Evolutionary conservation across 2,797 vertebrate genomes (phyloP).

Genomic region (Microctenopoma lineatum): DNA sequence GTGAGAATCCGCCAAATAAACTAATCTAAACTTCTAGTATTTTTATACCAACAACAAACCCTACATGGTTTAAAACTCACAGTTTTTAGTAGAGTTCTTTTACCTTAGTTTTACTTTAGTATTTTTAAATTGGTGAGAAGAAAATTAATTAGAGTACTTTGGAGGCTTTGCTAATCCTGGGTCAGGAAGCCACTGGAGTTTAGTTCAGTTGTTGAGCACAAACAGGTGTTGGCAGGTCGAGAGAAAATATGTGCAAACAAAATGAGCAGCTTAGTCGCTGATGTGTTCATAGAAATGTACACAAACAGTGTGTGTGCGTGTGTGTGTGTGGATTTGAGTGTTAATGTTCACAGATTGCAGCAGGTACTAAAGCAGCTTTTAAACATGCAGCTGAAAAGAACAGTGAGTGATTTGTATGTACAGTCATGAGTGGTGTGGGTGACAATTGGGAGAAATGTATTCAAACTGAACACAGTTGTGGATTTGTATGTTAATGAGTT

Average conservation of each 20-base stretch:
- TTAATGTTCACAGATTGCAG: slow-evolving; percentile 12
- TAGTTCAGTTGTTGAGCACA: slow-evolving; percentile 6
- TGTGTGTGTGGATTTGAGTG: slow-evolving; percentile 11
- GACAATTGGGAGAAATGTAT: slow-evolving; percentile 11
- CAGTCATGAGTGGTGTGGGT: slow-evolving; percentile 17
- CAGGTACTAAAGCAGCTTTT: slow-evolving; percentile 4
- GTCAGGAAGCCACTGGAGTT: slow-evolving; percentile 26
- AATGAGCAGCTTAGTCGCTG: background rate
- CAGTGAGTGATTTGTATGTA: slow-evolving; percentile 14
- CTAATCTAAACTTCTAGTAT: too few relatives aligned
- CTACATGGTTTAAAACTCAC: too few relatives aligned
- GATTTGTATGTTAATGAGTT: slow-evolving; percentile 7
- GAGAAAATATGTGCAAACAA: background rate
- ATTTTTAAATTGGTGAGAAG: too few relatives aligned
- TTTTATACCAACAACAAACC: too few relatives aligned
- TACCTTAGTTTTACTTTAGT: too few relatives aligned
- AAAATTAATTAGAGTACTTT: too few relatives aligned
- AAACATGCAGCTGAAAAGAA: slow-evolving; percentile 16
- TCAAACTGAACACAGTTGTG: slow-evolving; percentile 1
- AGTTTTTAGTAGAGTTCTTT: too few relatives aligned
- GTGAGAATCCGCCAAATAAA: too few relatives aligned
- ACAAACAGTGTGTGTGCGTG: too few relatives aligned
- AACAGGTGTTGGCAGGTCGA: slow-evolving; percentile 16
- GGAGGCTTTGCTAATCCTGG: too few relatives aligned
- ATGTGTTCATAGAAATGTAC: background rate